phyloP scores from a whole-genome alignment of 1,140 invertebrate genomes.

The Pogonomyrmex barbatus region DNA sequence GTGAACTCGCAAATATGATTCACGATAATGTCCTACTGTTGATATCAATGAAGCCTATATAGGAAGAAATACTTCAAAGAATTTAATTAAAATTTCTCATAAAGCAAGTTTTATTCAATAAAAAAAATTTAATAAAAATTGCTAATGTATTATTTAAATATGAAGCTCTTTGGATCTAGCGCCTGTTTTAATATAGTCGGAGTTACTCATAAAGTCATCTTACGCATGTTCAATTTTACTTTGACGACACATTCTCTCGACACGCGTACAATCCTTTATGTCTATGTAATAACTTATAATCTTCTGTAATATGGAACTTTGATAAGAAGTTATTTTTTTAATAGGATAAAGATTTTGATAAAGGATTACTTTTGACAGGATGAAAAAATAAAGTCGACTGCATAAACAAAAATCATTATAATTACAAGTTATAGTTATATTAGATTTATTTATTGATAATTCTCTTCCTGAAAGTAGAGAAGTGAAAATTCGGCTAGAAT shows the following conservation, averaged over 20 bases:
- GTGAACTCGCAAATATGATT: constrained; percentile 20
- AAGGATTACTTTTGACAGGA: neutral
- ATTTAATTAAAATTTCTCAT: constrained; percentile 56
- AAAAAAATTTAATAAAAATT: constrained; percentile 31
- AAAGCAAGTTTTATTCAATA: constrained; percentile 11
- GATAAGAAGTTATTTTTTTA: neutral
- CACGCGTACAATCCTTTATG: neutral
- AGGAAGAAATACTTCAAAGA: neutral
- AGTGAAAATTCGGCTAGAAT: neutral
- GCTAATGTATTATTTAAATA: constrained; percentile 9
- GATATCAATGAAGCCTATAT: constrained; percentile 64
- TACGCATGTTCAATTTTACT: constrained; percentile 25
- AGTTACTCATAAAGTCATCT: constrained; percentile 36
- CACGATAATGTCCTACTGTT: constrained; percentile 3
- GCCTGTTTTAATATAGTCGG: neutral
- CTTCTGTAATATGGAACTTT: neutral
- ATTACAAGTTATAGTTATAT: neutral
- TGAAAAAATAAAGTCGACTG: neutral
- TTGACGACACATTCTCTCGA: neutral
- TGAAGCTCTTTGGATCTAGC: neutral
- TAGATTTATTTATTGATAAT: neutral
- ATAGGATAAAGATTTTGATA: no score
- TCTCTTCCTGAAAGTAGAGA: neutral
- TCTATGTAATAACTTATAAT: neutral
- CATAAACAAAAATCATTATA: constrained; percentile 14